phyloP scores from a whole-genome alignment of 1,140 invertebrate genomes.

The Ceratitis capitata region DNA sequence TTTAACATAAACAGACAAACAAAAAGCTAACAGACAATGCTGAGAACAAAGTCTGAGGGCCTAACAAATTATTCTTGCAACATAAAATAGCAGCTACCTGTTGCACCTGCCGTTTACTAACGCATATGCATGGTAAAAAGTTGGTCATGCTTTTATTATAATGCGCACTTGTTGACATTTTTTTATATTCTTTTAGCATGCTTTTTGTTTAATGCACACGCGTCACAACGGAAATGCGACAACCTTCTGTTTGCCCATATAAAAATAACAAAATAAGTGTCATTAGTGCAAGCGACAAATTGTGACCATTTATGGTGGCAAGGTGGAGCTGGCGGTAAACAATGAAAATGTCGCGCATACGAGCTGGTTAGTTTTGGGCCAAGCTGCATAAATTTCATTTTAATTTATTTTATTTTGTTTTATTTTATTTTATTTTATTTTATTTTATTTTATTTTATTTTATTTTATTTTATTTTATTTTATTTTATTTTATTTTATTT shows the following conservation, averaged over 20 bases:
- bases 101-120: neutral
- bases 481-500: no score
- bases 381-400: no score
- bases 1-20: neutral
- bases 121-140: neutral
- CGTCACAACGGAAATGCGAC: neutral
- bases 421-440: no score
- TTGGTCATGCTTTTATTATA: neutral
- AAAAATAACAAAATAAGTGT: neutral
- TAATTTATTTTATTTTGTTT: no score
- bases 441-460: no score
- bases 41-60: neutral
- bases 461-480: no score
- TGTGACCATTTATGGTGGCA: neutral
- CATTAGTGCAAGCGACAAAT: neutral
- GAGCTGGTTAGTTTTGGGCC: neutral
- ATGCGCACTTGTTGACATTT: neutral
- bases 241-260: neutral
- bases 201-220: slow-evolving; percentile 2
- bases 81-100: neutral
- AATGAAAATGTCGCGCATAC: neutral
- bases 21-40: neutral
- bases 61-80: neutral
- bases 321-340: neutral
- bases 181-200: neutral